phyloP scores from a whole-genome alignment of 2,113 vertebrate genomes.

The Eulemur macaco region DNA sequence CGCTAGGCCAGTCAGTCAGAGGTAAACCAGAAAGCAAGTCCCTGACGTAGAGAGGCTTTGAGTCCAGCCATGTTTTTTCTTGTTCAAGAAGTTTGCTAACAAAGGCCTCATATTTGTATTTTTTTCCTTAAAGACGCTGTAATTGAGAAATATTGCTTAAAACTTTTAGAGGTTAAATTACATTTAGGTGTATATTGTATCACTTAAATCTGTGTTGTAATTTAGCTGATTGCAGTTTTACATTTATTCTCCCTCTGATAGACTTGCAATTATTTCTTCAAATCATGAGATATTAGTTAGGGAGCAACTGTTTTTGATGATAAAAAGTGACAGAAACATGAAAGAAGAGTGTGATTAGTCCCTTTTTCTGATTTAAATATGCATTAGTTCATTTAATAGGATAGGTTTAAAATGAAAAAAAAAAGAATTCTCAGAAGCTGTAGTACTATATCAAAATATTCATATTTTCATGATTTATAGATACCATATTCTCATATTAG shows the following conservation, averaged over 20 bases:
- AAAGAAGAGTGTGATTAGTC: neutral
- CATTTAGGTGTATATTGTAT: neutral
- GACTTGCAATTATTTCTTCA: slow-evolving; percentile 14
- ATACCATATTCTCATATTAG: neutral
- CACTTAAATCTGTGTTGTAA: neutral
- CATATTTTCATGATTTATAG: neutral
- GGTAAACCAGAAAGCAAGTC: neutral
- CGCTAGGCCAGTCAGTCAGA: neutral
- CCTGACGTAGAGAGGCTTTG: neutral
- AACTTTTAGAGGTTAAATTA: neutral
- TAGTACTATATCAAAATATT: neutral
- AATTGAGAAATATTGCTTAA: neutral
- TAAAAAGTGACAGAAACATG: slow-evolving; percentile 28
- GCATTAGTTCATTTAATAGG: neutral
- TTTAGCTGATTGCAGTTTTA: neutral
- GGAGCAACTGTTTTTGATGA: slow-evolving; percentile 8
- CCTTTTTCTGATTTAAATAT: slow-evolving; percentile 31
- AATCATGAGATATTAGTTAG: slow-evolving; percentile 18
- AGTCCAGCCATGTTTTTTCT: neutral
- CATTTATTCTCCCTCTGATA: neutral
- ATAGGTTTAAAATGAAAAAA: neutral
- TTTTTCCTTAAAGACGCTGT: neutral
- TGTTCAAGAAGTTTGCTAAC: neutral
- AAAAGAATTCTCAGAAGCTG: neutral
- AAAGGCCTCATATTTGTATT: neutral